Base-by-base conservation (phyloP, 1,140 invertebrate genomes). In the Anastatus disparis region DNA sequence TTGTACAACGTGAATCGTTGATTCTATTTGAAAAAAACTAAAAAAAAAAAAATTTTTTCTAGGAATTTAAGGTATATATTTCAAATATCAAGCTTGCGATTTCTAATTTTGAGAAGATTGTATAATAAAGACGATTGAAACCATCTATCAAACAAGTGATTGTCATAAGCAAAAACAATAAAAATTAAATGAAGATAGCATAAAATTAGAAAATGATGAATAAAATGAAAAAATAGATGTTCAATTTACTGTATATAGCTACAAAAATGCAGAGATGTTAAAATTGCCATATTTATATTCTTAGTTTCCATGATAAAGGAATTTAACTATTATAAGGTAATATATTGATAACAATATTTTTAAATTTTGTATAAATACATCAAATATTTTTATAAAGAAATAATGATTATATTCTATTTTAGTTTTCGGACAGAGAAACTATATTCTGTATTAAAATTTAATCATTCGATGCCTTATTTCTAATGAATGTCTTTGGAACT, bases 251-350 rank as follows among this genome's bases (percentile, higher is more conserved):
- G 89, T 93, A 8, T 91, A 90, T 20, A 94, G 91, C 70, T 90
- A 93, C 56, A 89, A 92, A 68, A 95, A 98, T 81, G 85, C 97
- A 17, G 90, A 93, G 58, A 90, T 97, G 83, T 82, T 97, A 12
- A 97, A 99, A 87, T 81, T 98, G 31, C 95, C 98, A 68, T 83
- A 96, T 8, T 86, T 99, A 20, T 98, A 98, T 85, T 97, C 97
- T 9, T 95, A 98, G 85, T 87, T 98, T 58, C 96, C 6, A 89
- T 97, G 46, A 89, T 94, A 13, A 97, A 99, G 86, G 94, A 97
- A 77, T 94, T 93, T 77, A 99, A 99, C 84, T 93, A 94, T 77
- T 96, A 92, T 78, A 97, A 97, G 88, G 91, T 91, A 82, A 77
- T 52, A 20, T 50, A 70, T 44, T 9, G 15, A 44, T 44, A 10